Percentiles rank a stretch among this genome's conserved stretches.
Evolutionary conservation across 1,140 invertebrate species (phyloP).

Genomic region (Dinothrombium tinctorium): DNA sequence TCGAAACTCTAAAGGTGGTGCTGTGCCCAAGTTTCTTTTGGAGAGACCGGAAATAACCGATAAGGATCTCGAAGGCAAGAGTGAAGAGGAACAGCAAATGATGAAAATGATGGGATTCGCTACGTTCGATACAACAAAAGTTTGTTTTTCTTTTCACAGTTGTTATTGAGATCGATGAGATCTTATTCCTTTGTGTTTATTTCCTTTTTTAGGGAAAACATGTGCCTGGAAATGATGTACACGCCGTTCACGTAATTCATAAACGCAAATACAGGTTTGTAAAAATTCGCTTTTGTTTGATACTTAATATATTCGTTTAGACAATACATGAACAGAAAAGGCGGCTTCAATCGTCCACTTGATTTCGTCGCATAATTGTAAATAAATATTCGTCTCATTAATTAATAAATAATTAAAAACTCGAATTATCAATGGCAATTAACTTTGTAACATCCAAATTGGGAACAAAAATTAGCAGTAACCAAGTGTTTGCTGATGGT

Average conservation of each 20-base stretch:
- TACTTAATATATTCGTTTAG: conserved; percentile 19
- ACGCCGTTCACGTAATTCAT: conserved; percentile 75
- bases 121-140: conserved; percentile 75
- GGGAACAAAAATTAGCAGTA: too few relatives aligned
- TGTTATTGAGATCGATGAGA: not conserved
- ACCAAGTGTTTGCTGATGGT: too few relatives aligned
- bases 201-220: conserved; percentile 34
- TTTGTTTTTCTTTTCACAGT: conserved; percentile 4
- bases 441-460: too few relatives aligned
- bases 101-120: conserved; percentile 89
- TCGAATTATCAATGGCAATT: too few relatives aligned
- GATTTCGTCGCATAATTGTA: conserved; percentile 59
- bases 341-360: conserved; percentile 90
- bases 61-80: conserved; percentile 50
- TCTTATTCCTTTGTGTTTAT: not conserved
- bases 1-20: not conserved
- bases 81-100: conserved; percentile 83
- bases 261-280: conserved; percentile 60
- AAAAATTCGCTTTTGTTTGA: not conserved
- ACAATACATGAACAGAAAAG: conserved; percentile 98
- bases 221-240: conserved; percentile 73
- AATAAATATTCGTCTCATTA: too few relatives aligned
- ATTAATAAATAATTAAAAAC: too few relatives aligned
- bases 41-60: conserved; percentile 19
- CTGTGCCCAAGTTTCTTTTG: not conserved